phyloP scores from a whole-genome alignment of 2,888 invertebrate species.

The Acanthosepion pharaonis region DNA sequence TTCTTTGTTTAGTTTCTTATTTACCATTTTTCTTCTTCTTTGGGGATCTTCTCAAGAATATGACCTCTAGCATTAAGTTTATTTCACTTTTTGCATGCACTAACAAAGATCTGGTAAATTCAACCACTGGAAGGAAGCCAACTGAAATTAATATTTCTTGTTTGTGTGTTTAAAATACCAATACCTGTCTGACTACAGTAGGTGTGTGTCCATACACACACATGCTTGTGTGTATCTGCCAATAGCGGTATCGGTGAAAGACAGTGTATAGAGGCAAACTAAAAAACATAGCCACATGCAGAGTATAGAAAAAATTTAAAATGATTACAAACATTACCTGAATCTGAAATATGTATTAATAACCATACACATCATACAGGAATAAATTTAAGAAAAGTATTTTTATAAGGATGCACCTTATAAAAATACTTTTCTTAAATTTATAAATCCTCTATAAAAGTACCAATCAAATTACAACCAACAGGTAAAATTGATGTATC shows the following conservation, averaged over 20 bases:
- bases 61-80: slow-evolving; percentile 10
- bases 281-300: too few relatives aligned
- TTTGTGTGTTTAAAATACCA: neutral
- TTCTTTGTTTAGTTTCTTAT: slow-evolving; percentile 9
- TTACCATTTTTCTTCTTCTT: neutral
- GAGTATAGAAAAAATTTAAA: too few relatives aligned
- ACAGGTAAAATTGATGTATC: too few relatives aligned
- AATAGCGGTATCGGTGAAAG: neutral
- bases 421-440: too few relatives aligned
- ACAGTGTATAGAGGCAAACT: neutral
- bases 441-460: too few relatives aligned
- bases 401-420: too few relatives aligned
- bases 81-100: neutral
- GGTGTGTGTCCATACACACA: neutral
- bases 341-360: too few relatives aligned
- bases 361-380: too few relatives aligned
- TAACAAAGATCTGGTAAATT: neutral
- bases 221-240: neutral
- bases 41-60: slow-evolving; percentile 16
- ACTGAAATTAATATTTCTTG: neutral
- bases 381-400: too few relatives aligned
- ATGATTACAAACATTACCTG: too few relatives aligned
- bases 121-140: neutral
- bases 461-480: too few relatives aligned
- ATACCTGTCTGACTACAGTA: neutral